Conservation (phyloP, 2,113 vertebrate genomes). For the Hippoglossus stenolepis region DNA sequence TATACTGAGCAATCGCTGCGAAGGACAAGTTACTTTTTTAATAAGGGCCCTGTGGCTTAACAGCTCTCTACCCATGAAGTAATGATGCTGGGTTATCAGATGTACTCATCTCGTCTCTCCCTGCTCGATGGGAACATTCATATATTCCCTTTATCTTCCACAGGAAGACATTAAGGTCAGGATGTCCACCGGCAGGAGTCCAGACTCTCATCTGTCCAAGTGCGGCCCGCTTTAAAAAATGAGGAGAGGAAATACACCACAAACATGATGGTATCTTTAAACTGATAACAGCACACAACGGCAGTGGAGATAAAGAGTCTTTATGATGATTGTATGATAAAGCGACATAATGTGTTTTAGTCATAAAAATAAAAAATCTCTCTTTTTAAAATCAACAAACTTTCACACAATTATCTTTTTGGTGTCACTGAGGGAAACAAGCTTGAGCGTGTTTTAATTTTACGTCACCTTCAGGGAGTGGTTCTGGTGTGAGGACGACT, state of each 20-base stretch:
- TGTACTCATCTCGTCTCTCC: constrained; percentile 42
- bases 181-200: constrained; percentile 54
- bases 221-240: constrained; percentile 20
- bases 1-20: neutral
- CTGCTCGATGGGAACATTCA: constrained; percentile 19
- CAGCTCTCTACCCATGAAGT: constrained; percentile 17
- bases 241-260: constrained; percentile 28
- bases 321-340: neutral
- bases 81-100: constrained; percentile 38
- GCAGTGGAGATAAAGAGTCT: constrained; percentile 13
- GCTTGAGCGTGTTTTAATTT: too few species aligned
- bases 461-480: too few species aligned
- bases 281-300: constrained; percentile 23
- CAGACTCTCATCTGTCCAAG: constrained; percentile 56
- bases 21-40: constrained; percentile 4
- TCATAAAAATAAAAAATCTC: neutral
- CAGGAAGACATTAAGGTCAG: constrained; percentile 74
- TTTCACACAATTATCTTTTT: too few species aligned
- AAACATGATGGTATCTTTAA: constrained; percentile 56
- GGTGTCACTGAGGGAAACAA: too few species aligned
- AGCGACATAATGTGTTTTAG: neutral
- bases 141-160: constrained; percentile 52
- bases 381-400: too few species aligned
- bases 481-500: too few species aligned
- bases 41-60: constrained; percentile 24